phyloP scores from a whole-genome alignment of 2,888 invertebrate species.

The Cosmorhoe ocellata region DNA sequence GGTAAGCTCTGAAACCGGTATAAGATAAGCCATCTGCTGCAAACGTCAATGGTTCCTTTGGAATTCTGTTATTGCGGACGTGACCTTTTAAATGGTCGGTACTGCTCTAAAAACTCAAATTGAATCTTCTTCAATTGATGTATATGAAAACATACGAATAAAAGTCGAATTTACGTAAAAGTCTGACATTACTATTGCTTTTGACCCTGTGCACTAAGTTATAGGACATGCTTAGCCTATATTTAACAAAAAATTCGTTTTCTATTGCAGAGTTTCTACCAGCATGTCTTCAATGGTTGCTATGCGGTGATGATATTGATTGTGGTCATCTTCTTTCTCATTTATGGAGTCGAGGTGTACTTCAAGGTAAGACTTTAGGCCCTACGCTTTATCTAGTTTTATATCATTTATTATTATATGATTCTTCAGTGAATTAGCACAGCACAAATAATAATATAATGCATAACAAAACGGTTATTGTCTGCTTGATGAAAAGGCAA shows the following conservation, averaged over 20 bases:
- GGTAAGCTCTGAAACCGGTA: slow-evolving; percentile 52
- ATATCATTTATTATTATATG: too few species aligned
- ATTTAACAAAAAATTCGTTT: neutral
- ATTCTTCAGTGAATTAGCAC: too few species aligned
- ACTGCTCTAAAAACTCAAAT: too few species aligned
- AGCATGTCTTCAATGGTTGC: slow-evolving; percentile 94
- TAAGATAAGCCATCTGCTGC: too few species aligned
- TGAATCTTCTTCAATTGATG: too few species aligned
- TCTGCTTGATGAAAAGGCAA: too few species aligned
- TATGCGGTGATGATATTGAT: slow-evolving; percentile 95
- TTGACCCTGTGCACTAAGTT: neutral
- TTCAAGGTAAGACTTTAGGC: slow-evolving; percentile 87
- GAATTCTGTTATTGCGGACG: too few species aligned
- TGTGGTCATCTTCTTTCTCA: slow-evolving; percentile 95
- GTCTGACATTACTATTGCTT: neutral
- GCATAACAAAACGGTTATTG: too few species aligned
- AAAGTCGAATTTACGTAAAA: neutral
- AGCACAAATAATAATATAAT: too few species aligned
- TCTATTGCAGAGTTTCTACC: slow-evolving; percentile 86
- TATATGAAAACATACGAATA: too few species aligned
- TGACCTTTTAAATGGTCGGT: too few species aligned
- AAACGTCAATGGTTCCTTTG: too few species aligned
- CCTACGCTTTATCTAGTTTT: slow-evolving; percentile 2
- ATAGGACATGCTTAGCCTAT: neutral
- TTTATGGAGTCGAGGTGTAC: slow-evolving; percentile 96